Base-by-base conservation (phyloP, 2,888 invertebrate species). In the Andrena marginata region DNA sequence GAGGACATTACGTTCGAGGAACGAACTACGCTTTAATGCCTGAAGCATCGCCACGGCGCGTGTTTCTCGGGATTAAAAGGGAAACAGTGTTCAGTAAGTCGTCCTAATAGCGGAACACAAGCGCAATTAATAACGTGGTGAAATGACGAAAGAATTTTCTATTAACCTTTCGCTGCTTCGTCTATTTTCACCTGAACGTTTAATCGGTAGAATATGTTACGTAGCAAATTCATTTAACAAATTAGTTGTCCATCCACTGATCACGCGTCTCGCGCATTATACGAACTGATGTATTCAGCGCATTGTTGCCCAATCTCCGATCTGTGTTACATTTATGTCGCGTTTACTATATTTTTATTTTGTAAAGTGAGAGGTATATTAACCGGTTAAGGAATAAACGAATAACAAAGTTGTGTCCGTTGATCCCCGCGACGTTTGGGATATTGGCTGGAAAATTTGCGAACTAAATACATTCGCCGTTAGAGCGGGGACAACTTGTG, bases 141-240 rank as follows among this genome's bases (percentile, higher is more conserved):
- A 42, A 42, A 16, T 13, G 42, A 16, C 16, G 4, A 16, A 3
- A 42, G 42, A 42, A 42, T 42, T 42, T 4, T 42, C 13, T 3
- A 13, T 42, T 13, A 13, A 51, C 51, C 51, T 51, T 10, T 20
- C 13, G 26, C 8, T 10, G 56, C 8, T n/a, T 56, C 20, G 1
- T 8, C 3, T 10, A 26, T 13, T 26, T 56, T 26, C 26, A 20
- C 26, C 8, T 68, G 54, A 16, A 54, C 31, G 54, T 68, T 33
- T 13, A 33, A 16, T 23, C 68, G 49, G 54, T 31, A 23, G 68
- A 68, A 68, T 68, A 68, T 68, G 54, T 33, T 33, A 31, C 54
- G 23, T 13, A 33, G 68, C 35, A 54, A 68, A 68, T 68, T 54
- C 68, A 54, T 54, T 68, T 68, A 68, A 33, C 10, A 33, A 42